Evolutionary conservation across 2,113 vertebrate genomes (phyloP), one percentile per base, ranked within the genome.

Genomic region (Microtus richardsoni): DNA sequence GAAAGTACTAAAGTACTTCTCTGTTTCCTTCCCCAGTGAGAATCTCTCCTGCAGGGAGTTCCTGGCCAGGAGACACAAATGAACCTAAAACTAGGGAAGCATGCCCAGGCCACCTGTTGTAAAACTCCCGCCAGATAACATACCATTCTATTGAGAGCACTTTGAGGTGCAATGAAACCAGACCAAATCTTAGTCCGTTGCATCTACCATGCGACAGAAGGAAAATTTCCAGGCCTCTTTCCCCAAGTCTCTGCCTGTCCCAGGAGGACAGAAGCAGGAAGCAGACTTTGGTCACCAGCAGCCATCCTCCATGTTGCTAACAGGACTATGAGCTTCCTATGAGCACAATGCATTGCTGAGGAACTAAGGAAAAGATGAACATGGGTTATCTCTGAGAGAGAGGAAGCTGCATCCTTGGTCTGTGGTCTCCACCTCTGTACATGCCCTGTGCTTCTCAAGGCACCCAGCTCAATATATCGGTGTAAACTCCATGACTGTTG

Each of bases 361-460:
- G 85, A 94, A 95, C 70, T 36, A 73, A 19, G 21, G 71, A 84
- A 33, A 47, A 75, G 30, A 74, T 47, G 28, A 85, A 33, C 33
- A 10, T 26, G 39, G 22, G 41, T 79, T 24, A 82, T 74, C 78
- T 44, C 79, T 64, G 87, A 85, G 33, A 74, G 10, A 54, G 82
- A 87, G 60, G 62, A 33, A 39, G 88, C 84, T 75, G 9, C 13
- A 58, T 89, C 47, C 47, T 19, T 6, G 16, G 5, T 1, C 33
- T 9, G 19, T 24, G n/a, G 30, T 86, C 89, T 68, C 70, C 12
- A 58, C 21, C 68, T 91, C 54, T 28, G 11, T 7, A 5, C 24
- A 89, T 26, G 36, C 74, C 8, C 79, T 33, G 24, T 73, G 41
- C 77, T 97, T 89, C 70, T 91, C 78, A 49, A 66, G 87, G 64